These are phyloP conservation scores for Orthosia gracilis DNA, from an alignment of 2,888 invertebrate species.

Conservation along the genomic window DNA sequence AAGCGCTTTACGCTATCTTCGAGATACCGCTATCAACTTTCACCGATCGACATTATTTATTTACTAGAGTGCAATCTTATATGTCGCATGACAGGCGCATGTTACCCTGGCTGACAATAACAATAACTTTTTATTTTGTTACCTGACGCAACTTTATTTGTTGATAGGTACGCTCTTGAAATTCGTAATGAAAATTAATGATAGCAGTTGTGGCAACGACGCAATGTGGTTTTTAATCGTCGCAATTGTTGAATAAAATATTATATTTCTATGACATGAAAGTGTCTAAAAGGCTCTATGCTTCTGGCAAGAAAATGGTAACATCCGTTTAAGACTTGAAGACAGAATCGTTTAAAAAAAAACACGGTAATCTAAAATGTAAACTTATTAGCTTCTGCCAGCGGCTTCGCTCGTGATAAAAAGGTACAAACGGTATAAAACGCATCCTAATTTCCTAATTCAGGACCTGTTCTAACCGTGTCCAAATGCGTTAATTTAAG, in stretches of 20 bases:
- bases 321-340: not conserved
- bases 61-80: slow-evolving; percentile 54
- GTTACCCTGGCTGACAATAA: slow-evolving; percentile 32
- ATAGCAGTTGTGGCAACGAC: not conserved
- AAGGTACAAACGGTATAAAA: too few relatives aligned
- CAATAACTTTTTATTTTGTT: slow-evolving; percentile 5
- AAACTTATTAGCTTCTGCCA: too few relatives aligned
- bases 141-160: not conserved
- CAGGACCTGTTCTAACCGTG: too few relatives aligned
- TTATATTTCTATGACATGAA: not conserved
- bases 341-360: not conserved
- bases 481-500: too few relatives aligned
- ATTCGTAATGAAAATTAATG: slow-evolving; percentile 10
- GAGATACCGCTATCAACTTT: slow-evolving; percentile 58
- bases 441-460: too few relatives aligned
- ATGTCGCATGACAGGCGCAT: slow-evolving; percentile 24
- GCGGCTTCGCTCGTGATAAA: too few relatives aligned
- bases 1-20: slow-evolving; percentile 52
- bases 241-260: not conserved
- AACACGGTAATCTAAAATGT: too few relatives aligned
- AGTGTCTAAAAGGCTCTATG: not conserved
- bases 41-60: slow-evolving; percentile 59
- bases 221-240: not conserved
- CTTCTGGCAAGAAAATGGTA: too few relatives aligned
- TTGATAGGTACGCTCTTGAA: slow-evolving; percentile 2